Evolutionary conservation across 2,888 invertebrate species (phyloP), one percentile per base, ranked within the genome.

Genomic region (Leptinotarsa tumamoca): DNA sequence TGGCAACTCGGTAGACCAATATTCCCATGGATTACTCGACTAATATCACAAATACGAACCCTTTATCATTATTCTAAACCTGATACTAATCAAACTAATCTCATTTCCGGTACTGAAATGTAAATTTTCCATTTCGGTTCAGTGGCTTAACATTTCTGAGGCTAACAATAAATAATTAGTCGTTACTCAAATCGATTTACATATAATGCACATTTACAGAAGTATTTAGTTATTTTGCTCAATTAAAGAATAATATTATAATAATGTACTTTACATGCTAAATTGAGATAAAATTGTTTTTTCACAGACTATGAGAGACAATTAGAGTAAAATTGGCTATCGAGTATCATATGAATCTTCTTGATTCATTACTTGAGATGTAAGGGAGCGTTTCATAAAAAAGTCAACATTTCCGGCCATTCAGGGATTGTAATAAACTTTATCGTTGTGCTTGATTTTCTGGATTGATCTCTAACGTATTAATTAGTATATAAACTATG

Each of bases 131-230:
- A 80, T 81, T 79, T 79, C 83, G 82, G 80, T 83, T 84, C 83
- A 83, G 83, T 78, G 83, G 82, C 74, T 82, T 81, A 80, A 82
- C 84, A 81, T 83, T 80, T 82, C 80, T 73, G 66, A n/a, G 79
- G 79, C 80, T 80, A 82, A 83, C 83, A 83, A 85, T 84, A 84
- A 84, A 85, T 84, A 85, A 84, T 84, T 84, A 82, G 76, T 77
- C 83, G 79, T 79, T 70, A 80, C 75, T 80, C 78, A 83, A 83
- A 85, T 85, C 82, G 81, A 85, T 85, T 85, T 84, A 81, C 85
- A 85, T 85, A 84, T 82, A 85, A 84, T 83, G 81, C 78, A 58
- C 69, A 73, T 79, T 78, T 77, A 76, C 75, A 78, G 74, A 75
- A 77, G 72, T 75, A 80, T 77, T 73, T 71, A 74, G 66, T 68